Conservation (phyloP, 1,140 invertebrate species). For the Diorhabda carinulata region DNA sequence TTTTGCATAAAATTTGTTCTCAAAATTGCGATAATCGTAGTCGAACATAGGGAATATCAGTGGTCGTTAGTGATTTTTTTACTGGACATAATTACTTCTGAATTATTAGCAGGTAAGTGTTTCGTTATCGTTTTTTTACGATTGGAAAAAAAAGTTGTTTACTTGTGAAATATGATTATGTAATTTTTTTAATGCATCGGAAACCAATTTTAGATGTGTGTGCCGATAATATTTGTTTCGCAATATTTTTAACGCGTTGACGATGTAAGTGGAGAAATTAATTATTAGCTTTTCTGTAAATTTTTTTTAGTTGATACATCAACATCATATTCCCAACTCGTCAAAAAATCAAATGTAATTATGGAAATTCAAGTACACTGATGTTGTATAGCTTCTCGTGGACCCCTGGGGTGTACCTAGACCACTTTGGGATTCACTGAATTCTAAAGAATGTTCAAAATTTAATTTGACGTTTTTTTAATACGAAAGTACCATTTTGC, state of each 20-base stretch:
- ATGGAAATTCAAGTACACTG: no score
- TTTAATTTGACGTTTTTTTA: no score
- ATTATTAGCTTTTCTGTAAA: neutral
- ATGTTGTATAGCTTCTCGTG: no score
- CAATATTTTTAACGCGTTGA: conserved; percentile 3
- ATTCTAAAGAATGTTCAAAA: no score
- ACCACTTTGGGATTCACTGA: no score
- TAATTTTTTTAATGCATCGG: neutral
- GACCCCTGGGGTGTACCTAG: no score
- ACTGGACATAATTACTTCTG: neutral
- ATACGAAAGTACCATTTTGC: no score
- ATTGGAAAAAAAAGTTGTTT: neutral
- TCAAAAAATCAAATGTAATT: no score
- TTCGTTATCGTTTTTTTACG: neutral
- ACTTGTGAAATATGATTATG: neutral
- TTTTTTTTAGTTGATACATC: no score
- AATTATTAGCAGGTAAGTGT: neutral
- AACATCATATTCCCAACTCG: no score
- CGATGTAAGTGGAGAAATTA: neutral
- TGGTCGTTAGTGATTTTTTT: neutral
- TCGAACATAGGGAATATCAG: neutral
- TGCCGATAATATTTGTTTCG: neutral
- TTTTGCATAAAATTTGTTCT: neutral
- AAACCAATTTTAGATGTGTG: neutral
- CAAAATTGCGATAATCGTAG: no score